These are phyloP conservation scores for Willowsia nigromaculata DNA, from an alignment of 2,888 invertebrate species.

Conservation along the genomic window DNA sequence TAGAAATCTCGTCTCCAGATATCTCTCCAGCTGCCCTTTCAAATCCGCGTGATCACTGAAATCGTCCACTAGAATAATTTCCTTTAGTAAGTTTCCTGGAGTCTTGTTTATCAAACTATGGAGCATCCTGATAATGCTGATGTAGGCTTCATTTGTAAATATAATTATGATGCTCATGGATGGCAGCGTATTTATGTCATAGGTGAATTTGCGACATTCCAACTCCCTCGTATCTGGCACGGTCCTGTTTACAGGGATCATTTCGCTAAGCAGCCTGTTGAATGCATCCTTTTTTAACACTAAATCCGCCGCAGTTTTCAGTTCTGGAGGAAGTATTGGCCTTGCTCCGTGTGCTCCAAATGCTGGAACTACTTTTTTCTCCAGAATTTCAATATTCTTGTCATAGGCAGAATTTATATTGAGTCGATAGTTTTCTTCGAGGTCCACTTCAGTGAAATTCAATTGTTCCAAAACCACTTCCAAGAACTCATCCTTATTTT, in stretches of 20 bases:
- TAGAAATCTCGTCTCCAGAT: constrained; percentile 87
- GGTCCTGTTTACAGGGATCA: not conserved
- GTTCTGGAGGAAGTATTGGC: not conserved
- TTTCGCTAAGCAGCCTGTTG: not conserved
- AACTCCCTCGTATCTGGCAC: not conserved
- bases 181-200: constrained; percentile 82
- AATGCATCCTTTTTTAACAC: not conserved
- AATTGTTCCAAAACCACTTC: constrained; percentile 68
- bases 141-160: constrained; percentile 94
- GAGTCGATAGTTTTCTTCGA: not conserved
- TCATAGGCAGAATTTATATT: not conserved
- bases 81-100: constrained; percentile 87
- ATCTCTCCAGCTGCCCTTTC: constrained; percentile 88
- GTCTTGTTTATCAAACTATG: constrained; percentile 90
- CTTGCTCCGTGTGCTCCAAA: not conserved
- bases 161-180: constrained; percentile 89
- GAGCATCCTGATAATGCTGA: constrained; percentile 89
- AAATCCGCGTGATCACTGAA: constrained; percentile 87
- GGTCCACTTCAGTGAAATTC: constrained; percentile 69
- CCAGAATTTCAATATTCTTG: not conserved
- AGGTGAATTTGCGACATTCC: not conserved
- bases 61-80: constrained; percentile 96
- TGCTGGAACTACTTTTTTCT: not conserved
- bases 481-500: constrained; percentile 75
- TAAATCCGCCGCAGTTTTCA: not conserved